These are phyloP conservation scores for Harmothoe impar DNA, from an alignment of 2,888 invertebrate species.

Conservation along the genomic window DNA sequence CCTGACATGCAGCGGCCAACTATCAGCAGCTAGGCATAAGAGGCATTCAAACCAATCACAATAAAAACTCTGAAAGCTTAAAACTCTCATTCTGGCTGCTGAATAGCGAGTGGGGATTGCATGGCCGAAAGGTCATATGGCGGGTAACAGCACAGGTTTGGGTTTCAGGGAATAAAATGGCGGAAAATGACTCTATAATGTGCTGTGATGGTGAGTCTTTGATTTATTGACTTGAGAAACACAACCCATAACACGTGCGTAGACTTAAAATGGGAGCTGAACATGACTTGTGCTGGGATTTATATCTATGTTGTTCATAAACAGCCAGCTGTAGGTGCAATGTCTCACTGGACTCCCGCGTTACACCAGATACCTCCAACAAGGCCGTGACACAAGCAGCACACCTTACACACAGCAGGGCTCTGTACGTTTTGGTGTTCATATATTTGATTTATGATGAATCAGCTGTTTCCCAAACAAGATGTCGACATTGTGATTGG, in stretches of 20 bases:
- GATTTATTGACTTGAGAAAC: conserved; percentile 7
- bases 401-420: no score
- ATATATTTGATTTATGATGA: no score
- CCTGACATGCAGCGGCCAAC: not conserved
- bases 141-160: not conserved
- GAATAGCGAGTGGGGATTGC: not conserved
- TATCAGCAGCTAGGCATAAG: not conserved
- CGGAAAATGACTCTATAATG: not conserved
- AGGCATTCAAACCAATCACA: not conserved
- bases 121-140: not conserved
- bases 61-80: not conserved
- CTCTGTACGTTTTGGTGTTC: no score
- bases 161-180: not conserved
- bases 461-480: no score
- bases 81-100: conserved; percentile 17
- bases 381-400: no score
- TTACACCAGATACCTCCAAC: no score
- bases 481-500: no score
- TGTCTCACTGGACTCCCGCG: no score
- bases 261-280: not conserved
- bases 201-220: not conserved
- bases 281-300: not conserved
- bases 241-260: not conserved
- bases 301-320: no score
- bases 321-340: no score